Percentiles rank a stretch among this genome's conserved stretches.
Conservation (phyloP, 1,140 invertebrate genomes). For the Scaptomyza hsui region DNA sequence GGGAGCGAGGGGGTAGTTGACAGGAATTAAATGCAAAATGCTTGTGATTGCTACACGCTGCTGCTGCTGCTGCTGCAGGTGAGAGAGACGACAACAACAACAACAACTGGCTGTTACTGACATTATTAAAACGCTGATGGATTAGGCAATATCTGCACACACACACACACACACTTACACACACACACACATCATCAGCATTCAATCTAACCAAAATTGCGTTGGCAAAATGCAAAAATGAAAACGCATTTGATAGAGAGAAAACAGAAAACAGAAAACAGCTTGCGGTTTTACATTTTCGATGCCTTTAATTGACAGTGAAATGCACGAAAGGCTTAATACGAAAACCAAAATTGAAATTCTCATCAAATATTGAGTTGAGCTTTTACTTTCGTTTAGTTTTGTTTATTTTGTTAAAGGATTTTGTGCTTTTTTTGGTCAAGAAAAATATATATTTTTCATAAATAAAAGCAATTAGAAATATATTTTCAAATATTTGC, state of each 20-base stretch:
- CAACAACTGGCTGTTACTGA: conserved; percentile 5
- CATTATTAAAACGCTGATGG: not conserved
- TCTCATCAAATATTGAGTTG: too few relatives aligned
- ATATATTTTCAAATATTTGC: too few relatives aligned
- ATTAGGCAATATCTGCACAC: not conserved
- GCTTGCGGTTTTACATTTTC: not conserved
- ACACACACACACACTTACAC: not conserved
- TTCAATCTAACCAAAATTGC: too few relatives aligned
- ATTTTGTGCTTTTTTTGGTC: too few relatives aligned
- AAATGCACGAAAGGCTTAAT: not conserved
- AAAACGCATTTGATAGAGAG: too few relatives aligned
- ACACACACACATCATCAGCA: not conserved
- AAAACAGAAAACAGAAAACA: too few relatives aligned
- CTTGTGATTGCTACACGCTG: conserved; percentile 11
- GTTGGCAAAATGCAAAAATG: too few relatives aligned
- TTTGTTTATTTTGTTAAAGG: not conserved
- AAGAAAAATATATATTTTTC: too few relatives aligned
- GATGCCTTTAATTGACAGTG: not conserved
- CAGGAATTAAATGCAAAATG: conserved; percentile 36
- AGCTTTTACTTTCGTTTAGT: too few relatives aligned
- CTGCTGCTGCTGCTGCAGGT: not conserved
- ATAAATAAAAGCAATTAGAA: too few relatives aligned
- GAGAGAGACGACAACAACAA: not conserved
- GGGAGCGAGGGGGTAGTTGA: not conserved
- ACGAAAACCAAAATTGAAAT: too few relatives aligned